A percentile compares a stretch with the other conserved stretches of the same genome.
Conservation (phyloP, 2,113 vertebrate genomes). For the Bostrychus sinensis region DNA sequence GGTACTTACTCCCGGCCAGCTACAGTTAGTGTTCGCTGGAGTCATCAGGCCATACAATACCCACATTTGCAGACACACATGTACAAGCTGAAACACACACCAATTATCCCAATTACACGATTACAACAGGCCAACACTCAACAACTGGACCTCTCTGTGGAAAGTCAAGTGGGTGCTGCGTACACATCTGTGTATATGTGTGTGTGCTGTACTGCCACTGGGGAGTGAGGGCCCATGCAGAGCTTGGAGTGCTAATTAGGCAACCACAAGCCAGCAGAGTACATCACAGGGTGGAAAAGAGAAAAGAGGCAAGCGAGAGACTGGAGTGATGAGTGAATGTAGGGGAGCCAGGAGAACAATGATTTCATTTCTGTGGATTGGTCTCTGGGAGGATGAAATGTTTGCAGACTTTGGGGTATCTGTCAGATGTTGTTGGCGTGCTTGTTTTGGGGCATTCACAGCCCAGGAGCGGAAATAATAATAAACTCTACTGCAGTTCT, state of each 20-base stretch:
- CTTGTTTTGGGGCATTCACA: conserved; percentile 20
- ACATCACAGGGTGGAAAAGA: conserved; percentile 53
- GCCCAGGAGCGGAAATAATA: conserved; percentile 49
- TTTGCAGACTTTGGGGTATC: conserved; percentile 18
- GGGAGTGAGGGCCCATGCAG: conserved; percentile 62
- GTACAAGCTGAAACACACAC: conserved; percentile 35
- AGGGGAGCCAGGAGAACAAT: conserved; percentile 30
- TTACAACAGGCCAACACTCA: conserved; percentile 61
- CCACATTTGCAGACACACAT: conserved; percentile 37
- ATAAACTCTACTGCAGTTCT: conserved; percentile 29
- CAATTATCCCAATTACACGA: conserved; percentile 66
- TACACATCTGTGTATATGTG: conserved; percentile 20
- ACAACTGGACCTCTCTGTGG: conserved; percentile 51
- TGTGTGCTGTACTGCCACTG: conserved; percentile 32
- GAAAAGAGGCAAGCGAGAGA: conserved; percentile 38
- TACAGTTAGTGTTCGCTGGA: conserved; percentile 13
- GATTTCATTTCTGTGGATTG: conserved; percentile 29
- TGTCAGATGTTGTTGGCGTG: neutral
- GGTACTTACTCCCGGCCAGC: conserved; percentile 17
- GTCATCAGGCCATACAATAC: conserved; percentile 32
- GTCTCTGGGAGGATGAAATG: conserved; percentile 14
- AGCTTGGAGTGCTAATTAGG: conserved; percentile 72
- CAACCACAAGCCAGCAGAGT: conserved; percentile 65
- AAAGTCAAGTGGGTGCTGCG: conserved; percentile 57
- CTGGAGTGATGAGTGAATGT: conserved; percentile 37